Evolutionary conservation across 2,797 vertebrate species (phyloP).

Genomic region (Rhinophrynus dorsalis): DNA sequence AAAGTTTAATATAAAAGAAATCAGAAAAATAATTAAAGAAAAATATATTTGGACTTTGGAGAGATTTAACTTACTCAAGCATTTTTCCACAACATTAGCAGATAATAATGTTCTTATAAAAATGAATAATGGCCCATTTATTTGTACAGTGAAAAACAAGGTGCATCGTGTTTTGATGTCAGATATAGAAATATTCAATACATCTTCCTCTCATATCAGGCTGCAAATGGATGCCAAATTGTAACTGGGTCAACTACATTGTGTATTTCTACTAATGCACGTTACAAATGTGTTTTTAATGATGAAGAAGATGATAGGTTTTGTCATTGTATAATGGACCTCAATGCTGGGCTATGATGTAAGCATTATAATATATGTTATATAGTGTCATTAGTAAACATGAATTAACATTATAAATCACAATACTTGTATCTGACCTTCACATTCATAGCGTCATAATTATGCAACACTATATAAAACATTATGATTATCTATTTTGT

Average conservation of each 20-base stretch:
- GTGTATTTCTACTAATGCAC: constrained; percentile 42
- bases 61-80: background rate
- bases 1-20: too few species aligned
- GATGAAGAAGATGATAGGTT: constrained; percentile 13
- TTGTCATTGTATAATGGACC: constrained; percentile 16
- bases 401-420: constrained; percentile 29
- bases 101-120: constrained; percentile 26
- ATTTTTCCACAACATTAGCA: constrained; percentile 1
- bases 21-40: too few species aligned
- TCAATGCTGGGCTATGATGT: background rate
- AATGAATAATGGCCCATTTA: constrained; percentile 21
- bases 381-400: constrained; percentile 8
- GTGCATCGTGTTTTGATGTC: constrained; percentile 36
- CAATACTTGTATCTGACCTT: background rate
- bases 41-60: too few species aligned
- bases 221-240: constrained; percentile 22
- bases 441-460: background rate
- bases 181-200: constrained; percentile 28
- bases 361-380: constrained; percentile 10
- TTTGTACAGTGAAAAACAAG: constrained; percentile 3
- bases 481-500: background rate
- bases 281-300: too few species aligned
- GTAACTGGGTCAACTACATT: constrained; percentile 39
- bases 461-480: background rate
- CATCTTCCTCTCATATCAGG: constrained; percentile 17